Conservation (phyloP, 2,797 vertebrate genomes). For the Eptatretus atami region DNA sequence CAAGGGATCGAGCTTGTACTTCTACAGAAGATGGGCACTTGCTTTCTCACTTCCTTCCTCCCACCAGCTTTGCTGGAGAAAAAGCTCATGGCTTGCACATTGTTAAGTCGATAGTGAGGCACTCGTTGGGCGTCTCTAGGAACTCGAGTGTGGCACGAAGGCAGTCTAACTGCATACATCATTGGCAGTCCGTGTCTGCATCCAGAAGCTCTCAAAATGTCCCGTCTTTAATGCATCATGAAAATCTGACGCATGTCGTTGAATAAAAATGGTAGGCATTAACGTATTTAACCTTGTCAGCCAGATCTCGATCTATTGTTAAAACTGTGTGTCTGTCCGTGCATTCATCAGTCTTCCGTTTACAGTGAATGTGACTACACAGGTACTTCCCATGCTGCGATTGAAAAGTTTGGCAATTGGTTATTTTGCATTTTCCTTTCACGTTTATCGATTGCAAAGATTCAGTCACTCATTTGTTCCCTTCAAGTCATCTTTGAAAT, state of each 20-base stretch:
- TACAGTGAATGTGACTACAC: too few species aligned
- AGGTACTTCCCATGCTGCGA: too few species aligned
- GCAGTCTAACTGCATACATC: constrained; percentile 91
- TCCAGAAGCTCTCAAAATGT: constrained; percentile 59
- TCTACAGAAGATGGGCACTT: constrained; percentile 42
- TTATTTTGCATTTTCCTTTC: too few species aligned
- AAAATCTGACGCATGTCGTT: constrained; percentile 74
- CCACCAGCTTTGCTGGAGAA: constrained; percentile 41
- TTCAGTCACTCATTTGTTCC: too few species aligned
- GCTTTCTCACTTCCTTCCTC: constrained; percentile 52
- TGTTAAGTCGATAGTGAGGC: constrained; percentile 64
- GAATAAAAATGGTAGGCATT: too few species aligned
- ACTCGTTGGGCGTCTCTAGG: constrained; percentile 39
- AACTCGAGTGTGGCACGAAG: constrained; percentile 55
- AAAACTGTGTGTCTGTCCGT: too few species aligned
- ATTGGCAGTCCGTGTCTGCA: constrained; percentile 45
- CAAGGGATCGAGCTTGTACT: constrained; percentile 35
- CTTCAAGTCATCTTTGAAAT: too few species aligned
- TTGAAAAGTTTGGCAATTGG: too few species aligned
- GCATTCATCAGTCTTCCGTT: too few species aligned
- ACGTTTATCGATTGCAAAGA: too few species aligned
- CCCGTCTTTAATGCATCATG: constrained; percentile 43
- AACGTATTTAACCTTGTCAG: too few species aligned
- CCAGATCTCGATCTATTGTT: too few species aligned
- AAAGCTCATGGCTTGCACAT: constrained; percentile 86